Conservation (phyloP, 2,888 invertebrate species). For the Shargacucullia verbasci region DNA sequence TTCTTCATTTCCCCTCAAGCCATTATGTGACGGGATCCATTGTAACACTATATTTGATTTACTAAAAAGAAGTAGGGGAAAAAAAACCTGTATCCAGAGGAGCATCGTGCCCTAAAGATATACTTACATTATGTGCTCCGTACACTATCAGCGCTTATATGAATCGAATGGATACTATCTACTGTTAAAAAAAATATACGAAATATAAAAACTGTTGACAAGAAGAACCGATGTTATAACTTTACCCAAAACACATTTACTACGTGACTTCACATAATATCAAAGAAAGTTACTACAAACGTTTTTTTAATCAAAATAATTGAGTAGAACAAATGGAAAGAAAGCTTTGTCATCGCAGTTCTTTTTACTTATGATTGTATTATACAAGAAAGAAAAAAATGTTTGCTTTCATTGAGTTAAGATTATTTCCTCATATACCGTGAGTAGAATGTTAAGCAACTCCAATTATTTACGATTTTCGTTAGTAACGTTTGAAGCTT, state of each 20-base stretch:
- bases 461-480: conserved; percentile 16
- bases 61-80: too few relatives aligned
- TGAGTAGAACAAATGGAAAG: conserved; percentile 38
- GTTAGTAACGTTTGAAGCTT: conserved; percentile 14
- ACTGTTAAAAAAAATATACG: too few relatives aligned
- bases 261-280: conserved; percentile 20
- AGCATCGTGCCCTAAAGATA: too few relatives aligned
- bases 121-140: too few relatives aligned
- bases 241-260: conserved; percentile 2
- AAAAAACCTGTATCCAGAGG: too few relatives aligned
- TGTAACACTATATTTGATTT: too few relatives aligned
- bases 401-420: conserved; percentile 29
- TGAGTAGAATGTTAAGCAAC: conserved; percentile 30
- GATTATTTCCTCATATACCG: conserved; percentile 27
- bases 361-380: conserved; percentile 44
- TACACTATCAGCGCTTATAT: too few relatives aligned
- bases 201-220: too few relatives aligned
- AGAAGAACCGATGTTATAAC: neutral
- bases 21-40: too few relatives aligned
- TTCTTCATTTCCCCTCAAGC: too few relatives aligned
- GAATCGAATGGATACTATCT: too few relatives aligned
- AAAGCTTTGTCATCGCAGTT: conserved; percentile 28
- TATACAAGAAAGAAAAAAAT: conserved; percentile 33
- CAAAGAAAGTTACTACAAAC: conserved; percentile 21
- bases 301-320: conserved; percentile 50